Base-by-base conservation (phyloP, 1,140 invertebrate genomes). In the Asobara japonica region DNA sequence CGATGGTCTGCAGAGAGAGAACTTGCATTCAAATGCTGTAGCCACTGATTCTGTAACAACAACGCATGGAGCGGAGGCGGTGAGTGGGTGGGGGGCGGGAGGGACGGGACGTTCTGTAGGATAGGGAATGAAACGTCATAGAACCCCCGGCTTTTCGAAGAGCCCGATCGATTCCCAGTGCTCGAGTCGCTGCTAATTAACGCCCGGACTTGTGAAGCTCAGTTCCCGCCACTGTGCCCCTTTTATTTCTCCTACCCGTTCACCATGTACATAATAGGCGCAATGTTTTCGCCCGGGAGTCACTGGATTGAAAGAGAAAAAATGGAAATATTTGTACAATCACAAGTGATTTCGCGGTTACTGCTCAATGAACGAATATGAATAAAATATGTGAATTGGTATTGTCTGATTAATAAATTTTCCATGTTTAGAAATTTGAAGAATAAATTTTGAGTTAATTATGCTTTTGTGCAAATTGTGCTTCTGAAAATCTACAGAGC, bases 161-260 rank as follows among this genome's bases (percentile, higher is more conserved):
- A 45, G 41, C 5, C 0, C 51, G 51, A 60, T 60, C 51, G 27
- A 27, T 60, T 60, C n/a, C 22, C 51, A 1, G 51, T 60, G 10
- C 20, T 27, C 27, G 13, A 60, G 22, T 60, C 51, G 11, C 27
- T 60, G 51, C 51, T 60, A 60, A 60, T 60, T 60, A 60, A 60
- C 51, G 51, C 51, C 51, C 27, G 41, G 41, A 45, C 41, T 45
- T 45, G 41, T 45, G 41, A 45, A 16, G 41, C 41, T 45, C 41
- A 11, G 41, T 45, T 45, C 41, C 41, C 41, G 41, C 41, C 41
- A 60, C 51, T 60, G 22, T 29, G 27, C 20, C 20, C n/a, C 51
- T 60, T 60, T 27, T 3, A 60, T 29, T 60, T 60, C 20, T 4
- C 22, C 51, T 60, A 4, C 27, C 8, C 13, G 27, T 60, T 20